Evolutionary conservation across 2,113 vertebrate genomes (phyloP), one percentile per base, ranked within the genome.

Genomic region (Rattus rattus): DNA sequence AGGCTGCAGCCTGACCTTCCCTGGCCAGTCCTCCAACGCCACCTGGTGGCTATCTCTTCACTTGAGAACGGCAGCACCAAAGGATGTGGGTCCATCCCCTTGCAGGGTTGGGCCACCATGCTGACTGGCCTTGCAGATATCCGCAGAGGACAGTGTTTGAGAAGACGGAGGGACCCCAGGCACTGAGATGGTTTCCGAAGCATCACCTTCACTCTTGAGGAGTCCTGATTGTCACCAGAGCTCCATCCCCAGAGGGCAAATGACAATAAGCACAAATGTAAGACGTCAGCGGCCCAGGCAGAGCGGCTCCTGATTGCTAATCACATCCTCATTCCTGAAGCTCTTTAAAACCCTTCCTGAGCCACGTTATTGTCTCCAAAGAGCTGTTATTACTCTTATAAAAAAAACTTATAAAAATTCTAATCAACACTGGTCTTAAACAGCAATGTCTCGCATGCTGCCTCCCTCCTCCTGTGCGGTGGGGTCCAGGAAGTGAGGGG

Each of bases 361-460:
- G 97, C 75, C 26, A 1, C n/a, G 84, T 95, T 97, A 97, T 96
- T 93, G 90, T 95, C 95, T 94, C 39, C 1, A 96, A 98, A 98
- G 94, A 95, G 85, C 95, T 39, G 52, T 97, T 98, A 95, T 88
- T 85, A 96, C 75, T 33, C 88, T 12, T 91, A 79, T 88, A 94
- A 98, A 96, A 98, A 97, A 59, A 75, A 19, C 49, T 36, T 88
- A 92, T 96, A 95, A 97, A 94, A 97, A 96, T 85, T 88, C 96
- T 97, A 97, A 98, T 98, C 96, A 98, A 94, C 91, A 69, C 26
- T 59, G 88, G 80, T 96, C 84, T 97, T 89, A 97, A 96, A 93
- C 20, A 16, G 77, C 47, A 26, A 72, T 3, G 43, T 93, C 93
- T 92, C 81, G 12, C 90, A 85, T 97, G 96, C 96, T 13, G 63